These are phyloP conservation scores for Melanotaenia parkinsoni DNA, from an alignment of 2,797 vertebrate genomes.

Conservation along the genomic window DNA sequence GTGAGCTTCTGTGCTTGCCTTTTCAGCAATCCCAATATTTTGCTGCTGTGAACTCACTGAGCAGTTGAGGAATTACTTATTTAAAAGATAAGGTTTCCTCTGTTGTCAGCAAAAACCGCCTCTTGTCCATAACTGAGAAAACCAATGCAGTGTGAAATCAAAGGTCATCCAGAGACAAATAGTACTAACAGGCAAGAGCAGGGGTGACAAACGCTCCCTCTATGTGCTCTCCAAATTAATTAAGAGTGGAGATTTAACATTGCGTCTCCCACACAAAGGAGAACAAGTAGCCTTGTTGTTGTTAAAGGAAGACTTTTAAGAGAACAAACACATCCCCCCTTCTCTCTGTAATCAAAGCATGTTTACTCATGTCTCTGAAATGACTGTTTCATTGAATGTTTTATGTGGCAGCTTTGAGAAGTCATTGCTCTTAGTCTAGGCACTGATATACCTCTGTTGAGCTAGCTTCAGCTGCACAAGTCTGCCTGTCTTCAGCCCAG, in stretches of 20 bases:
- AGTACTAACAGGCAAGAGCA: conserved; percentile 80
- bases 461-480: conserved; percentile 54
- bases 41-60: conserved; percentile 83
- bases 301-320: conserved; percentile 65
- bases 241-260: conserved; percentile 78
- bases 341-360: conserved; percentile 66
- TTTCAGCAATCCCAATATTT: conserved; percentile 86
- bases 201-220: conserved; percentile 76
- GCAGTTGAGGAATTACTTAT: conserved; percentile 88
- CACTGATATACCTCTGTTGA: conserved; percentile 49
- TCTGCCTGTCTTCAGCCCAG: conserved; percentile 55
- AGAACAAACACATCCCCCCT: conserved; percentile 56
- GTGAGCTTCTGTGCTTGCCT: conserved; percentile 73
- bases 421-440: conserved; percentile 77
- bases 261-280: conserved; percentile 72
- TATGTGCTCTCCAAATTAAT: conserved; percentile 80
- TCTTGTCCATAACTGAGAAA: conserved; percentile 84
- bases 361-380: conserved; percentile 64
- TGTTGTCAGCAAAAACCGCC: conserved; percentile 84
- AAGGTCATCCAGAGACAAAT: conserved; percentile 85
- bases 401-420: conserved; percentile 72
- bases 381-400: conserved; percentile 74
- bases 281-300: conserved; percentile 62
- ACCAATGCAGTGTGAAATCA: conserved; percentile 86
- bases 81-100: conserved; percentile 88